phyloP scores from a whole-genome alignment of 2,888 invertebrate genomes.

The Phrixothrix hirtus region DNA sequence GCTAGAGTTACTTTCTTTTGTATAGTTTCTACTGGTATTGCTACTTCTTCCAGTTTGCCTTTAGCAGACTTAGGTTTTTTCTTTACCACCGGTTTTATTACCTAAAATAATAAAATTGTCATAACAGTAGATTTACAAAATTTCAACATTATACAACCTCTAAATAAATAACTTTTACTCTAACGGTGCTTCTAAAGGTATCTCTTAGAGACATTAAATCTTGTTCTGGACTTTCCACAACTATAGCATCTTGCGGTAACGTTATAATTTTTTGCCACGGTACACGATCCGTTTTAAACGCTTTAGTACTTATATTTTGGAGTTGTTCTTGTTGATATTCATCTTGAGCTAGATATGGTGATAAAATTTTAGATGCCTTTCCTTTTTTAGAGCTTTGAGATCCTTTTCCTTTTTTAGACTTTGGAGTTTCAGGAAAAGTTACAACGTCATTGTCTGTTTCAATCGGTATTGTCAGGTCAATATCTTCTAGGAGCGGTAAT shows the following conservation, averaged over 20 bases:
- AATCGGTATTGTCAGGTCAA: too few relatives aligned
- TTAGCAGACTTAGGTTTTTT: slow-evolving; percentile 1
- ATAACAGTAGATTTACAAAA: background rate
- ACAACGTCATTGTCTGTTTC: slow-evolving; percentile 40
- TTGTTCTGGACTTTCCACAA: slow-evolving; percentile 57
- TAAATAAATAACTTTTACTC: slow-evolving; percentile 59
- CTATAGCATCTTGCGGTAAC: slow-evolving; percentile 59
- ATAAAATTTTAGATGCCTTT: slow-evolving; percentile 11
- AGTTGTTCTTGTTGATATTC: slow-evolving; percentile 41
- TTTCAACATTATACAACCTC: slow-evolving; percentile 48
- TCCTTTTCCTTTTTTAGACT: background rate
- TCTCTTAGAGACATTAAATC: slow-evolving; percentile 59
- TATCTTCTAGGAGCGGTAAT: slow-evolving; percentile 60
- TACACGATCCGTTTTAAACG: slow-evolving; percentile 59
- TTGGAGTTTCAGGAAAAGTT: slow-evolving; percentile 32
- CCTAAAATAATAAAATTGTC: slow-evolving; percentile 8
- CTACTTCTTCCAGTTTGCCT: slow-evolving; percentile 36
- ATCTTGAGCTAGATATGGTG: slow-evolving; percentile 40
- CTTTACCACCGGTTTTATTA: slow-evolving; percentile 20
- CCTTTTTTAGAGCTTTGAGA: too few relatives aligned
- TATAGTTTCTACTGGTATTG: slow-evolving; percentile 41
- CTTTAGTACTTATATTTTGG: slow-evolving; percentile 49
- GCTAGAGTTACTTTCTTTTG: slow-evolving; percentile 54
- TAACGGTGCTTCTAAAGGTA: slow-evolving; percentile 60
- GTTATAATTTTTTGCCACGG: slow-evolving; percentile 61